These are phyloP conservation scores for Nicator chloris DNA, from an alignment of 2,113 vertebrate genomes.

Conservation along the genomic window DNA sequence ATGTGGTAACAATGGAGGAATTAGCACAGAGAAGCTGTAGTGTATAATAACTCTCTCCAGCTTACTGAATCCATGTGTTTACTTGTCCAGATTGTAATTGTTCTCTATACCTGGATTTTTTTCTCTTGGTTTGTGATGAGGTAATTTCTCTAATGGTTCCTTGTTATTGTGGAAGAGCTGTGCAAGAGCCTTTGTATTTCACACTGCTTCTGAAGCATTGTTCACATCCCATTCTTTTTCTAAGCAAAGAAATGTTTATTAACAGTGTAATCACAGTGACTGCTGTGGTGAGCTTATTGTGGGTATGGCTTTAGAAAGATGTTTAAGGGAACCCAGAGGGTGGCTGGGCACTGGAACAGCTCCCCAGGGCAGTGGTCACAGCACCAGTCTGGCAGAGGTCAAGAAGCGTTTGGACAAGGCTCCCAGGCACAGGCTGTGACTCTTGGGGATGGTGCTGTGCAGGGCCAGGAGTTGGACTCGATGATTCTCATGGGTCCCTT, in stretches of 20 bases:
- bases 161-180: neutral
- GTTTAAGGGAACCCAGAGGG: neutral
- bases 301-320: neutral
- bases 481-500: neutral
- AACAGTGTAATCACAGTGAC: neutral
- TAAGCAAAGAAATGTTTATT: neutral
- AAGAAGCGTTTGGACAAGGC: neutral
- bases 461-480: neutral
- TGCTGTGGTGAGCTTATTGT: neutral
- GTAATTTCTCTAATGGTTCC: neutral
- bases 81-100: neutral
- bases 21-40: neutral
- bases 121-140: neutral
- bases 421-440: neutral
- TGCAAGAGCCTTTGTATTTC: neutral
- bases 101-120: neutral
- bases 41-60: neutral
- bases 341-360: neutral
- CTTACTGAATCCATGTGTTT: neutral
- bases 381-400: neutral
- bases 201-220: neutral
- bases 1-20: neutral
- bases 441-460: neutral
- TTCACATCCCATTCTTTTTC: neutral
- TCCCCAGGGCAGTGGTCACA: neutral